Base-by-base conservation (phyloP, 1,140 invertebrate genomes). In the Drosophila pruinosa region DNA sequence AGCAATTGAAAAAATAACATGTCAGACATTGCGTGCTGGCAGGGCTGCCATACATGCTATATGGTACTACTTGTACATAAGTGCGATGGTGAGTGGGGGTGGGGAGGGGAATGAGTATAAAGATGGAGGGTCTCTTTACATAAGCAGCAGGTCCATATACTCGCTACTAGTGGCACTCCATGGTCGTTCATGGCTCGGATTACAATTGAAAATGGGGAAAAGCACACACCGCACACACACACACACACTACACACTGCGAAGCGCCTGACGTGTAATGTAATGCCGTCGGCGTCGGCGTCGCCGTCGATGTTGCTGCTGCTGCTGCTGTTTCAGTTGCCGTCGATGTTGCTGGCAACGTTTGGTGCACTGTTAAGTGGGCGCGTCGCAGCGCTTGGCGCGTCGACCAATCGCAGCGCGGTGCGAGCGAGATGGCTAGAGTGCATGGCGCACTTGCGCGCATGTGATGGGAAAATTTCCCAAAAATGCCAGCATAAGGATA, bases 1-100 rank as follows among this genome's bases (percentile, higher is more conserved):
- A 56, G 72, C 72, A 79, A 83, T 79, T 68, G 75, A 80, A 86
- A 77, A 63, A 31, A 69, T 43, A 31, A 58, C 48, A 71, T 58
- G 58, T 59, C 58, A 61, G 72, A 70, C 52, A 62, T 74, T 58
- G 70, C 53, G 48, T 64, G 61, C 59, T 6, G 26, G n/a, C 34
- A 50, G 56, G 39, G 24, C 28, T 21, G 12, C 34, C 53, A 53
- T 31, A 14, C 4, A 54, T 22, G n/a, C n/a, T n/a, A 31, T 47
- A 54, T 48, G 3, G 2, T 6, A 7, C 12, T 24, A 21, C 14
- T 21, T 34, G 10, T 47, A 48, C 24, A 38, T 61, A 31, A 26
- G 24, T 63, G 14, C 19, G 21, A 19, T 38, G 3, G n/a, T 21
- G 19, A 8, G 28, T 38, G 3, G n/a, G 21, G 19, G 26, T 5